A percentile compares a stretch with the other conserved stretches of the same genome.
These are phyloP conservation scores for Leptinotarsa undecemlineata DNA, from an alignment of 1,140 invertebrate genomes.

Conservation along the genomic window DNA sequence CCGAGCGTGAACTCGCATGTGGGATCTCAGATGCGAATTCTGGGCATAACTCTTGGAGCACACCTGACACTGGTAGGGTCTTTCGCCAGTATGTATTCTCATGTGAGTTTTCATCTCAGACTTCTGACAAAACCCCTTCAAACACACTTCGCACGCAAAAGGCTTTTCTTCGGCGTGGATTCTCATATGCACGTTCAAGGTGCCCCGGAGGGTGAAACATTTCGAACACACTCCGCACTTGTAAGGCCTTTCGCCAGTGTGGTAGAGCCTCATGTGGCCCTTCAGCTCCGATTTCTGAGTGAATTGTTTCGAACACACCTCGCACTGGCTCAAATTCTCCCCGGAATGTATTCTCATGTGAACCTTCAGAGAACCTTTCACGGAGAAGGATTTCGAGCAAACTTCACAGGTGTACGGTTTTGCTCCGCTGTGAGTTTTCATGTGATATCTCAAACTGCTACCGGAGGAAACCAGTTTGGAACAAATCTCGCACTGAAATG, in stretches of 20 bases:
- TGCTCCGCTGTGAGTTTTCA: slow-evolving; percentile 68
- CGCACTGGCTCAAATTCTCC: neutral
- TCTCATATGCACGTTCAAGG: neutral
- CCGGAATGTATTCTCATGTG: neutral
- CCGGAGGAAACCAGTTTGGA: neutral
- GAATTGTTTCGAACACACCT: neutral
- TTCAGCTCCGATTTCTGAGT: neutral
- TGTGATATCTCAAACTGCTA: slow-evolving; percentile 37
- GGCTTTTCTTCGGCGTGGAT: neutral
- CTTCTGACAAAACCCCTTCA: slow-evolving; percentile 5
- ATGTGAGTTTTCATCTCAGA: neutral
- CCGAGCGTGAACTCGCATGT: neutral
- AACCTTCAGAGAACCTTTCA: neutral
- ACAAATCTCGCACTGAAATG: slow-evolving; percentile 53
- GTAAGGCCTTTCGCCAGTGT: neutral
- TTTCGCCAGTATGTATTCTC: neutral
- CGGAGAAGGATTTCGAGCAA: slow-evolving; percentile 8
- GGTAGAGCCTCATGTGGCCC: neutral
- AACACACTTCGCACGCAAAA: neutral
- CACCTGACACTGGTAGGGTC: neutral
- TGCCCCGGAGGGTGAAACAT: neutral
- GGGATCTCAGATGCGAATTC: neutral
- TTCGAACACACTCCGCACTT: neutral
- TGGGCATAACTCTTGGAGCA: neutral
- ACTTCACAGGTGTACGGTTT: slow-evolving; percentile 62